These are phyloP conservation scores for Hyppa rectilinea DNA, from an alignment of 2,888 invertebrate genomes.

Conservation along the genomic window DNA sequence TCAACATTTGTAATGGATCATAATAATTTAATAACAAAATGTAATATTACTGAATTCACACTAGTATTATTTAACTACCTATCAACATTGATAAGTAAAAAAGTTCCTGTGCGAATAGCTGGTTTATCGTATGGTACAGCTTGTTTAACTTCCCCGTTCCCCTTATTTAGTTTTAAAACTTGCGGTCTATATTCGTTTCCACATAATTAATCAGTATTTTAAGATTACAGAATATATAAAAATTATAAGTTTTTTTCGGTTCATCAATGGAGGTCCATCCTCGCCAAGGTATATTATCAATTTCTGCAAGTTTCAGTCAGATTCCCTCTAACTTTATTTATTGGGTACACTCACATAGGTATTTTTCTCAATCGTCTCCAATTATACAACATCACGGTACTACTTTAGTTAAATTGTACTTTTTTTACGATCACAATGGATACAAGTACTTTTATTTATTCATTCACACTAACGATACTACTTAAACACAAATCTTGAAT, in stretches of 20 bases:
- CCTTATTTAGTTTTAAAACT: background rate
- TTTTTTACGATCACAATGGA: too few relatives aligned
- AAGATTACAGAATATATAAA: background rate
- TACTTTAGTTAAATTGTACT: background rate
- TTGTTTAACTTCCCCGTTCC: slow-evolving; percentile 20
- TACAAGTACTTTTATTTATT: too few relatives aligned
- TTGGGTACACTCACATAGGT: too few relatives aligned
- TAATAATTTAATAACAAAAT: slow-evolving; percentile 15
- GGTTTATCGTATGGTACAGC: slow-evolving; percentile 41
- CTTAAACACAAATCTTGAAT: too few relatives aligned
- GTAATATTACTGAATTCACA: slow-evolving; percentile 1
- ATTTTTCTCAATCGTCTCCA: too few relatives aligned
- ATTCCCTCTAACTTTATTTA: background rate
- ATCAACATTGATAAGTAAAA: slow-evolving; percentile 9
- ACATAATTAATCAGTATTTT: background rate
- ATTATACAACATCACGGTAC: background rate
- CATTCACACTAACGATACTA: too few relatives aligned
- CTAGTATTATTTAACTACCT: background rate
- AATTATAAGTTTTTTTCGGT: background rate
- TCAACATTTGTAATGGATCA: slow-evolving; percentile 9
- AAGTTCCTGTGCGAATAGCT: slow-evolving; percentile 41
- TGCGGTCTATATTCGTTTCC: background rate
- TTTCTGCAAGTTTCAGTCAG: background rate
- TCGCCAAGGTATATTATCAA: background rate
- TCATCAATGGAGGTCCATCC: background rate